phyloP scores from a whole-genome alignment of 2,113 vertebrate genomes.

The Corythaeola cristata region DNA sequence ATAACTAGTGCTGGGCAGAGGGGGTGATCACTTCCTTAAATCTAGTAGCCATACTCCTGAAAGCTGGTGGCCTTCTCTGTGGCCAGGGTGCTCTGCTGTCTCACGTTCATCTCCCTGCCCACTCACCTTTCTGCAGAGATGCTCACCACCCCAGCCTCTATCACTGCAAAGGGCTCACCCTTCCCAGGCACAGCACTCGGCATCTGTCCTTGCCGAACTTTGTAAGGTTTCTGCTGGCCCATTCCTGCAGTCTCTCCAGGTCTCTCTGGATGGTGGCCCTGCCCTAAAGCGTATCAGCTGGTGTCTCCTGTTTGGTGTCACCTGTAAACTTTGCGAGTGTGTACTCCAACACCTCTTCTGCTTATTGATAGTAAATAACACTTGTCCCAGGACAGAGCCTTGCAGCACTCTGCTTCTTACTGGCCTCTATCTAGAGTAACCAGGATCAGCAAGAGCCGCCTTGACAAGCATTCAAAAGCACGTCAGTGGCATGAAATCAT shows the following conservation, averaged over 20 bases:
- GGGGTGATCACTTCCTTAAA: background rate
- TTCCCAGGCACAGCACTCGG: background rate
- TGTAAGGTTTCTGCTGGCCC: background rate
- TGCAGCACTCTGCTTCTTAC: background rate
- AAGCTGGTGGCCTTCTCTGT: background rate
- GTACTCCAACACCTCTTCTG: background rate
- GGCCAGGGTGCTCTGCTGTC: background rate
- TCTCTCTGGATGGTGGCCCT: background rate
- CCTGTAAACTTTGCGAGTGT: background rate
- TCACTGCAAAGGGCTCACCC: background rate
- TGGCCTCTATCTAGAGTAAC: background rate
- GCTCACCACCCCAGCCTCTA: background rate
- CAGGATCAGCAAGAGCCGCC: background rate
- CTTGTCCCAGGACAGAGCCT: background rate
- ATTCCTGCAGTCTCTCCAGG: background rate
- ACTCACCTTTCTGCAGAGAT: background rate
- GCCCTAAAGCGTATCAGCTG: accelerated
- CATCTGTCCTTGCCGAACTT: background rate
- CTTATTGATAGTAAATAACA: background rate
- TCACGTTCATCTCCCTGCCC: background rate
- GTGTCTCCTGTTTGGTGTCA: background rate
- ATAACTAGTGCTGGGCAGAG: background rate
- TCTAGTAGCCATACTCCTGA: background rate
- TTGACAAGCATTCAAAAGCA: background rate
- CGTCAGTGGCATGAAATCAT: background rate